These are phyloP conservation scores for Brachymystax lenok DNA, from an alignment of 2,797 vertebrate genomes.

Conservation along the genomic window DNA sequence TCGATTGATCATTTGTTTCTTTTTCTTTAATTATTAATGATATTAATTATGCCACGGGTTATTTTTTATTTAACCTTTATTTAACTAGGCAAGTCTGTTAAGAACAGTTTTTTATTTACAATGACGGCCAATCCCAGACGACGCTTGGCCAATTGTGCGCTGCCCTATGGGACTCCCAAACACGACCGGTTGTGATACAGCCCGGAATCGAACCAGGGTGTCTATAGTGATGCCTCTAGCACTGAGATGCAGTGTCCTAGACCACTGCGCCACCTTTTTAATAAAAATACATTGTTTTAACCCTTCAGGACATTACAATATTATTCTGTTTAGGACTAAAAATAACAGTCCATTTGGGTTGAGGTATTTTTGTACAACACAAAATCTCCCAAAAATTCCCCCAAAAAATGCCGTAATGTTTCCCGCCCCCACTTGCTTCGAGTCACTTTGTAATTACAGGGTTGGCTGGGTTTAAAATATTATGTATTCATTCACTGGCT, in stretches of 20 bases:
- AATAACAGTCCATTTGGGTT: slow-evolving; percentile 59
- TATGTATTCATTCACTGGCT: slow-evolving; percentile 80
- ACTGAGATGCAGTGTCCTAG: no score
- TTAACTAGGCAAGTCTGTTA: no score
- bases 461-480: slow-evolving; percentile 72
- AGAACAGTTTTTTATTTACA: no score
- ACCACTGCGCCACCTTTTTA: slow-evolving; percentile 26
- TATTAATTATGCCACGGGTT: slow-evolving; percentile 49
- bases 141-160: no score
- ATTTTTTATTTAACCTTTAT: not conserved
- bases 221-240: no score
- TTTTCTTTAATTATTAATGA: slow-evolving; percentile 51
- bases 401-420: slow-evolving; percentile 72
- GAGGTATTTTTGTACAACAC: slow-evolving; percentile 62
- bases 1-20: slow-evolving; percentile 57
- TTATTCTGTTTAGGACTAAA: slow-evolving; percentile 35
- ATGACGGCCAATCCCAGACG: no score
- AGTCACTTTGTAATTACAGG: slow-evolving; percentile 72
- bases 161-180: no score
- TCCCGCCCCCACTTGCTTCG: slow-evolving; percentile 58
- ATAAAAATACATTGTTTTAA: slow-evolving; percentile 39
- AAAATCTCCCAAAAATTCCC: slow-evolving; percentile 57
- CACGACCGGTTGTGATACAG: no score
- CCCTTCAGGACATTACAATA: slow-evolving; percentile 40
- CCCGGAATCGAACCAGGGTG: no score